These are phyloP conservation scores for Rhagonycha fulva DNA, from an alignment of 2,888 invertebrate species.

Conservation along the genomic window DNA sequence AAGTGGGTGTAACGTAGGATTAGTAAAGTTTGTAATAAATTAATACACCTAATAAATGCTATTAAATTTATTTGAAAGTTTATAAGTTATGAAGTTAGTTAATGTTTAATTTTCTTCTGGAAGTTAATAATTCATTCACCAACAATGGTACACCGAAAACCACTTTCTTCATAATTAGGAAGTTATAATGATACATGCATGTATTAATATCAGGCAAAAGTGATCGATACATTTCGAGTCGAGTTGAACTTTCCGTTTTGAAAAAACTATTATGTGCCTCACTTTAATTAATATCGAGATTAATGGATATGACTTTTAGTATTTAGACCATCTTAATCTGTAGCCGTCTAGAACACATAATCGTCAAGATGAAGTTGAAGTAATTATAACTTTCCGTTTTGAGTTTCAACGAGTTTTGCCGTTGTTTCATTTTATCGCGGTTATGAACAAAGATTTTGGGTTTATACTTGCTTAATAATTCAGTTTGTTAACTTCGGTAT, in stretches of 20 bases:
- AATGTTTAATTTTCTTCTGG: not conserved
- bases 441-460: constrained; percentile 25
- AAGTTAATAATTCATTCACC: not conserved
- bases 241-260: not conserved
- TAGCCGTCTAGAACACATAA: constrained; percentile 30
- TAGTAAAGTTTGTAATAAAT: not conserved
- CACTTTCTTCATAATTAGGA: not conserved
- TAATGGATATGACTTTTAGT: constrained; percentile 28
- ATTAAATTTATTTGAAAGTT: not conserved
- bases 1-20: not conserved
- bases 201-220: not conserved
- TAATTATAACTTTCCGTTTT: constrained; percentile 32
- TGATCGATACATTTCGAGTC: not conserved
- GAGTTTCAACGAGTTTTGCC: constrained; percentile 27
- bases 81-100: not conserved
- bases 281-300: constrained; percentile 28
- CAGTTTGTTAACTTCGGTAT: constrained; percentile 23
- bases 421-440: constrained; percentile 29
- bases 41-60: not conserved
- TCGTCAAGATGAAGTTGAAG: constrained; percentile 30
- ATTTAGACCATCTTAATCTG: constrained; percentile 28
- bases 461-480: constrained; percentile 27
- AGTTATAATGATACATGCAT: not conserved
- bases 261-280: constrained; percentile 10
- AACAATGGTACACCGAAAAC: not conserved